Percentiles rank a stretch among this genome's conserved stretches.
Evolutionary conservation across 2,797 vertebrate species (phyloP).

Genomic region (Mycteria americana): DNA sequence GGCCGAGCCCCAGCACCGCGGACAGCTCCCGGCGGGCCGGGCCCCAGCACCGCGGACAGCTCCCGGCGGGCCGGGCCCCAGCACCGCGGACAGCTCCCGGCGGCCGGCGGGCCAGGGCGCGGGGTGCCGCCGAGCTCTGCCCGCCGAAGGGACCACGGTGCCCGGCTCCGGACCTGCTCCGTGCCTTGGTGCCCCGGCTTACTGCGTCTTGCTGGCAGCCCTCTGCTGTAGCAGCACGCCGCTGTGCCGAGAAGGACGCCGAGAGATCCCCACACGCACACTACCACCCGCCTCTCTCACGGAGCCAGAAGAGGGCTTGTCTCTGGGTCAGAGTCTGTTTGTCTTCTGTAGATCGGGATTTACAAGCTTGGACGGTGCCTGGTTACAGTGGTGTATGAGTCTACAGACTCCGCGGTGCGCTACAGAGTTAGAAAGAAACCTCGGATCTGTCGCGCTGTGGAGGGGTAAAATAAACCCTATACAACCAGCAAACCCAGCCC

Average conservation of each 20-base stretch:
- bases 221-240: not conserved
- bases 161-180: not conserved
- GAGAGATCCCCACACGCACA: not conserved
- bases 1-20: not conserved
- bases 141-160: not conserved
- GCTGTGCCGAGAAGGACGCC: not conserved
- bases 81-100: not conserved
- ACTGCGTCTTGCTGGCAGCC: not conserved
- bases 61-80: not conserved
- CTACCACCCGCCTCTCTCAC: not conserved
- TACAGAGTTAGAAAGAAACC: conserved; percentile 36
- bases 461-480: not conserved
- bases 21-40: not conserved
- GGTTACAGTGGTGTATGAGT: not conserved
- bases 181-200: not conserved
- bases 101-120: not conserved
- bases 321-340: not conserved
- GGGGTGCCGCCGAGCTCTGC: not conserved
- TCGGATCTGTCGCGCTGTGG: not conserved
- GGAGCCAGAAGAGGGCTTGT: not conserved
- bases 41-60: not conserved
- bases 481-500: not conserved
- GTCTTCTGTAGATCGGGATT: not conserved
- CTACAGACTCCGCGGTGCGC: not conserved
- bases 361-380: not conserved